These are phyloP conservation scores for Tetrax tetrax DNA, from an alignment of 2,113 vertebrate species.

Conservation along the genomic window DNA sequence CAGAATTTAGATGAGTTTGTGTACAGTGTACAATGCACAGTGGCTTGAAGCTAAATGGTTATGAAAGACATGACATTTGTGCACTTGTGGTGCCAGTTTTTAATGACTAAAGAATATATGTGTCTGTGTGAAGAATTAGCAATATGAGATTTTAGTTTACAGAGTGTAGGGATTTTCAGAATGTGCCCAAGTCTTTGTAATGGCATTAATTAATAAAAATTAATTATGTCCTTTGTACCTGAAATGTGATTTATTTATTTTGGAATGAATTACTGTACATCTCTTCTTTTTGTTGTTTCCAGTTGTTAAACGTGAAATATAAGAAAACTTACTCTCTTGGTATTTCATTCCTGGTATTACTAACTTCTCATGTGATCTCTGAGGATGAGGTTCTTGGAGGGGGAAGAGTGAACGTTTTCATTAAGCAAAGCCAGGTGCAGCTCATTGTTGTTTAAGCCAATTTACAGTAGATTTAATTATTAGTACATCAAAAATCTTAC, in stretches of 20 bases:
- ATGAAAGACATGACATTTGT: conserved; percentile 21
- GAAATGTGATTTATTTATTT: not conserved
- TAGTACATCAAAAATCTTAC: not conserved
- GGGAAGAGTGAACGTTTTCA: not conserved
- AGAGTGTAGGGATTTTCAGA: not conserved
- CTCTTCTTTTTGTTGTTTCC: not conserved
- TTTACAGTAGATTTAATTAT: not conserved
- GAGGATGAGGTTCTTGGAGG: not conserved
- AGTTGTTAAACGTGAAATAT: not conserved
- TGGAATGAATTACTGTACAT: not conserved
- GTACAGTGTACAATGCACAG: conserved; percentile 1
- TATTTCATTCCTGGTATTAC: not conserved
- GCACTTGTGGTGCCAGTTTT: not conserved
- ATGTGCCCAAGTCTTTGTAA: not conserved
- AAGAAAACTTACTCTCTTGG: not conserved
- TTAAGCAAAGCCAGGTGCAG: not conserved
- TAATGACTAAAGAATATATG: not conserved
- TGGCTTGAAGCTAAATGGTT: not conserved
- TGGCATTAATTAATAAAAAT: not conserved
- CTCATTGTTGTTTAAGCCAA: not conserved
- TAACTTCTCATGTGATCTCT: not conserved
- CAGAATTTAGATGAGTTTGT: conserved; percentile 47
- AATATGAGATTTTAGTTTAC: not conserved
- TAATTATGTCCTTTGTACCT: not conserved
- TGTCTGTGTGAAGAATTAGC: not conserved